phyloP scores from a whole-genome alignment of 2,797 vertebrate species.

The Coregonus suidteri region DNA sequence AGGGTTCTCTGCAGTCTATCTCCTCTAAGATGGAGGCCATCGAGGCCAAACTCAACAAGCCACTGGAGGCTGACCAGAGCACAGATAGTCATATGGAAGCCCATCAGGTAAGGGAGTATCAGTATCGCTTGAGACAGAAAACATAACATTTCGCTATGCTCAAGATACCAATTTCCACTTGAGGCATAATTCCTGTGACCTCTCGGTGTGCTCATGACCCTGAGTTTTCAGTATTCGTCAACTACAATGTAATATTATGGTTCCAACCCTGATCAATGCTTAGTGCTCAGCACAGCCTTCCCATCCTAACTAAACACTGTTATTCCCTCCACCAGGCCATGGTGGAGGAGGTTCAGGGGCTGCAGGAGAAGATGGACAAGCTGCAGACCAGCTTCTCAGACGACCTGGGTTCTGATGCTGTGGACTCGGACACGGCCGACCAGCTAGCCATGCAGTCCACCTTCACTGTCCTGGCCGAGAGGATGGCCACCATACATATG shows the following conservation, averaged over 20 bases:
- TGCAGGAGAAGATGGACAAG: constrained; percentile 88
- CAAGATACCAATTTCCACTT: not conserved
- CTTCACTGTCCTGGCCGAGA: constrained; percentile 88
- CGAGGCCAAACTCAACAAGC: constrained; percentile 87
- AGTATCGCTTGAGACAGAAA: not conserved
- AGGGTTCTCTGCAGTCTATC: constrained; percentile 92
- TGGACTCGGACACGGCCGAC: constrained; percentile 81
- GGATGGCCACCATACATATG: constrained; percentile 97
- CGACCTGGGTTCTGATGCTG: constrained; percentile 78
- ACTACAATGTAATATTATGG: not conserved
- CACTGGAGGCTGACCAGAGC: constrained; percentile 79
- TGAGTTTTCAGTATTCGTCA: not conserved
- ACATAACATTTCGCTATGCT: not conserved
- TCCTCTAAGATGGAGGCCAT: constrained; percentile 93
- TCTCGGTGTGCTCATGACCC: not conserved
- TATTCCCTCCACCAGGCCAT: constrained; percentile 73
- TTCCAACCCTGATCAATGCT: not conserved
- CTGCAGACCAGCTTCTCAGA: constrained; percentile 85
- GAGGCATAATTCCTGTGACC: not conserved
- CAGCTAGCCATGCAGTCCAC: constrained; percentile 92
- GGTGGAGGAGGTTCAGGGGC: constrained; percentile 87
- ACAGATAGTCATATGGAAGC: constrained; percentile 90
- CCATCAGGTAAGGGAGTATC: constrained; percentile 80
- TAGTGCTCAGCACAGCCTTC: not conserved
- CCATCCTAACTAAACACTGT: not conserved